phyloP scores from a whole-genome alignment of 2,113 vertebrate genomes.

The Proterorhinus semilunaris region DNA sequence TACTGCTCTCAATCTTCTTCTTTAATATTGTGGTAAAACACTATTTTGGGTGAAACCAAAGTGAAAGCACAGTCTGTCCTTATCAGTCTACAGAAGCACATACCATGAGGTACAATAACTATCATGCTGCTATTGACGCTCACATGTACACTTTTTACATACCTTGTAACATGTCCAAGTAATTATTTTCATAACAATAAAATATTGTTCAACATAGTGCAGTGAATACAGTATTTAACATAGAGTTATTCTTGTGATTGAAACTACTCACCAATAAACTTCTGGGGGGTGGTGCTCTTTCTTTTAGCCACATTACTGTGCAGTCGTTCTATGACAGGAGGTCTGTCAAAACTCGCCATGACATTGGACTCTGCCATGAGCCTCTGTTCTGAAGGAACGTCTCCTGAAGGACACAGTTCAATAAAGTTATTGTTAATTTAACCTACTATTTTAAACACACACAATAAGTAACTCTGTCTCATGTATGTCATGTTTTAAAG shows the following conservation, averaged over 20 bases:
- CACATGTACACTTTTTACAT: neutral
- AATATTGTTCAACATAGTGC: neutral
- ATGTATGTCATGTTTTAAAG: no score
- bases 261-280: conserved; percentile 93
- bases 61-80: conserved; percentile 2
- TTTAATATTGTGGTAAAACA: conserved; percentile 57
- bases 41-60: conserved; percentile 28
- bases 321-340: conserved; percentile 95
- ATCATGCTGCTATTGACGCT: neutral
- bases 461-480: no score
- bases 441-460: neutral
- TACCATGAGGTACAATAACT: neutral
- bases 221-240: neutral
- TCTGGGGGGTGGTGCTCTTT: conserved; percentile 99
- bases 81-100: conserved; percentile 5
- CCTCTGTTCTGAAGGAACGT: conserved; percentile 88
- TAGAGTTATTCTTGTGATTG: neutral
- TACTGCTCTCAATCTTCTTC: conserved; percentile 60
- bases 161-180: neutral
- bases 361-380: conserved; percentile 85
- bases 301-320: conserved; percentile 94
- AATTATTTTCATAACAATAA: neutral
- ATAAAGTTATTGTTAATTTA: neutral
- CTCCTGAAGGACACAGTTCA: conserved; percentile 73
- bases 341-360: conserved; percentile 91